phyloP scores from a whole-genome alignment of 2,113 vertebrate species.

The Dromiciops gliroides region DNA sequence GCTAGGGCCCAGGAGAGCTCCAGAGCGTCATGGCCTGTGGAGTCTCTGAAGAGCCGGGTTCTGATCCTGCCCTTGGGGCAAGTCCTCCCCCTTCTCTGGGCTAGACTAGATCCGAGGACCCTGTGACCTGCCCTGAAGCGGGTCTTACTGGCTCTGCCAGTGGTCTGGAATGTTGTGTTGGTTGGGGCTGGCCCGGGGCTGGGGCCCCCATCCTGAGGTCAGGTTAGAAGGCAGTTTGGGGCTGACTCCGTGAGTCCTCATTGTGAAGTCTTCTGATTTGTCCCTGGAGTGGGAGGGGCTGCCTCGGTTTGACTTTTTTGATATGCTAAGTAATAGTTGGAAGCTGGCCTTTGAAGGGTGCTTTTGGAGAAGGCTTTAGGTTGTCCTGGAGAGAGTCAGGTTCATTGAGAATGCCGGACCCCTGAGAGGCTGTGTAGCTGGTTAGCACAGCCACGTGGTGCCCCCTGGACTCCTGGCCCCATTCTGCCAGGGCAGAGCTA shows the following conservation, averaged over 20 bases:
- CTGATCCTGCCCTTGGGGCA: too few relatives aligned
- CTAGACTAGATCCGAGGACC: not conserved
- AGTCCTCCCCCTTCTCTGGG: not conserved
- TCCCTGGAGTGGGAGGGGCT: not conserved
- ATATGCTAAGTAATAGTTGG: too few relatives aligned
- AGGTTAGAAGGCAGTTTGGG: too few relatives aligned
- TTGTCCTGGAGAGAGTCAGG: not conserved
- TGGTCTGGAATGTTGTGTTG: not conserved
- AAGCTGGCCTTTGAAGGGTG: not conserved
- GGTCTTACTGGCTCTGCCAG: not conserved
- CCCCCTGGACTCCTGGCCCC: too few relatives aligned
- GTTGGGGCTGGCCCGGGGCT: not conserved
- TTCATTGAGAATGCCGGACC: not conserved
- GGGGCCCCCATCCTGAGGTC: too few relatives aligned
- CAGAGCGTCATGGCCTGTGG: too few relatives aligned
- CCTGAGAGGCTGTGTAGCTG: too few relatives aligned
- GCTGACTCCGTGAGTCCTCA: not conserved
- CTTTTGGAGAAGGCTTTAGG: not conserved
- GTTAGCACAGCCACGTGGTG: too few relatives aligned
- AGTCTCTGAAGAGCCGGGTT: not conserved
- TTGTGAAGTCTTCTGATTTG: not conserved
- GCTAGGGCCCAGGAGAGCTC: not conserved
- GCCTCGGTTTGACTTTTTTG: too few relatives aligned
- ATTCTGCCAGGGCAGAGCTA: too few relatives aligned
- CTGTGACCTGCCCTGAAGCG: too few relatives aligned